phyloP scores from a whole-genome alignment of 2,888 invertebrate genomes.

The Timandra comae region DNA sequence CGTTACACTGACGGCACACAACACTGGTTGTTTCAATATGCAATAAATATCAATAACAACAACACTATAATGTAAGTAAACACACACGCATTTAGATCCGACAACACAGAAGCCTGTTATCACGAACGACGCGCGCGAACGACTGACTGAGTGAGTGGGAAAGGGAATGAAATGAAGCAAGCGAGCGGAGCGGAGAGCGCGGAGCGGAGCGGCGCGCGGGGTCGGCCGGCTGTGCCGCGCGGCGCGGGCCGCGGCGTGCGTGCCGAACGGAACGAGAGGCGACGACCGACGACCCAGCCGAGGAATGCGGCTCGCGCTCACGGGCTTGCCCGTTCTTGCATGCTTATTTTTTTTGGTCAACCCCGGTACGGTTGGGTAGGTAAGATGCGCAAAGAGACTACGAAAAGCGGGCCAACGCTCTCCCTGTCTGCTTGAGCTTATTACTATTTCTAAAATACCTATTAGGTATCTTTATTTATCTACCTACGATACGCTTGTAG shows the following conservation, averaged over 20 bases:
- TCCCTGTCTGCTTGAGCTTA: too few species aligned
- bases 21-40: conserved; percentile 45
- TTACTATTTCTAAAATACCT: too few species aligned
- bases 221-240: conserved; percentile 7
- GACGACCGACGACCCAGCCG: conserved; percentile 61
- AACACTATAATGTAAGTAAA: conserved; percentile 51
- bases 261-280: conserved; percentile 32
- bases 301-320: conserved; percentile 70
- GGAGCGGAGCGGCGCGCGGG: conserved; percentile 16
- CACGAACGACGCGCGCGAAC: conserved; percentile 63
- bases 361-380: too few species aligned
- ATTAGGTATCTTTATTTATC: too few species aligned
- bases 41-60: conserved; percentile 58
- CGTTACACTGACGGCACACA: conserved; percentile 41
- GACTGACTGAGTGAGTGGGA: conserved; percentile 36
- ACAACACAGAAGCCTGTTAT: conserved; percentile 40
- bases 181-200: conserved; percentile 32
- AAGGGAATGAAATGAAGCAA: conserved; percentile 35
- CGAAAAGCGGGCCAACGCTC: conserved; percentile 5
- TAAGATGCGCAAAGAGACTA: conserved; percentile 38
- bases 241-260: conserved; percentile 31
- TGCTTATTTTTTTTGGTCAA: conserved; percentile 55
- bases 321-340: conserved; percentile 60
- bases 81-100: conserved; percentile 54
- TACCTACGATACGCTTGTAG: too few species aligned